Evolutionary conservation across 2,113 vertebrate species (phyloP), one percentile per base, ranked within the genome.

Genomic region (Passer domesticus): DNA sequence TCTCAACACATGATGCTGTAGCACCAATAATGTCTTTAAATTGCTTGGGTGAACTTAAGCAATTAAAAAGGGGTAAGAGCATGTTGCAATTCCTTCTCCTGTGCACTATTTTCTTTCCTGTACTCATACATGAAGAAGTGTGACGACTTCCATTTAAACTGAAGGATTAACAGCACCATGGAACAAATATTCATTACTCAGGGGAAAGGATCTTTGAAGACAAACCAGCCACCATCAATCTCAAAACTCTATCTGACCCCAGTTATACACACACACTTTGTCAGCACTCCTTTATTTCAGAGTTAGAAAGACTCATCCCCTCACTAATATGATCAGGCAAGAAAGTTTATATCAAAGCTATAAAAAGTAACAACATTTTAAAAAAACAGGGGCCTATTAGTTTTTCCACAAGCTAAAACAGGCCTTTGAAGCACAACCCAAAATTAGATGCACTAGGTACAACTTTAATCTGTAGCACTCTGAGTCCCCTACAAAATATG

Each of bases 281-380:
- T 10, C 72, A 63, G 78, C 33, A 37, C 41, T n/a, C 35, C 66
- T 91, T 77, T 37, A 44, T 37, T 76, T 80, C 67, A 47, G 41
- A 78, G 33, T 89, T 50, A 83, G 69, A 50, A 63, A 56, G 72
- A 62, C 9, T 68, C 52, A 69, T 53, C 30, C 63, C 50, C 68
- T 67, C 60, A 22, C 62, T 89, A 84, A 90, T 33, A 50, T 6
- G 9, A 90, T 77, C 66, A 77, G 83, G 74, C 62, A 92, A 58
- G 30, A 17, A 67, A 87, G 66, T 82, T 90, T 60, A 20, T 35
- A 70, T 72, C 68, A 89, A 83, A 83, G 52, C 59, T 92, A 87
- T 93, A 87, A 94, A 94, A 96, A 93, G 74, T 39, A 82, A 69
- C 10, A 7, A 74, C 74, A 85, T 92, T 95, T 91, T 66, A 83